A percentile compares a stretch with the other conserved stretches of the same genome.
Evolutionary conservation across 1,140 invertebrate species (phyloP).

Genomic region (Rhagoletis pomonella): DNA sequence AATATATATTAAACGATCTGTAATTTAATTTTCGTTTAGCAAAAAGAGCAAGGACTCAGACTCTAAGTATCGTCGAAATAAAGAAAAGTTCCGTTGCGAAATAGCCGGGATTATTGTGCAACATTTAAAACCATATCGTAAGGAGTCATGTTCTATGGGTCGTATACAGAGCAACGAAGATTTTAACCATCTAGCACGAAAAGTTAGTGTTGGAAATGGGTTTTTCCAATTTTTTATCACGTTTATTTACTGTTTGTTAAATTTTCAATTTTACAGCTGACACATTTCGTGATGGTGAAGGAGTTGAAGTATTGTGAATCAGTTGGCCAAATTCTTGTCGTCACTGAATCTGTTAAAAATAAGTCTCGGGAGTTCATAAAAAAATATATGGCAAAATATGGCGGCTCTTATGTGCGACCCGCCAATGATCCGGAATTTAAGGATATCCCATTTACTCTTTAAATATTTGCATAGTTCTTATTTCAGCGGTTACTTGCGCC

Average conservation of each 20-base stretch:
- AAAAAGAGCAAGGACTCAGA: slow-evolving; percentile 59
- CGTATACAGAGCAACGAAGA: slow-evolving; percentile 92
- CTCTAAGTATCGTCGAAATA: slow-evolving; percentile 72
- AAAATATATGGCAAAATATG: slow-evolving; percentile 97
- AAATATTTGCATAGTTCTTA: slow-evolving; percentile 14
- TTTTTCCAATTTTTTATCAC: slow-evolving; percentile 25
- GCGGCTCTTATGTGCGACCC: slow-evolving; percentile 72
- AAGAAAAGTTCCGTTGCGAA: slow-evolving; percentile 90
- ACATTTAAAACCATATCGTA: slow-evolving; percentile 92
- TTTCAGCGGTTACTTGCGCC: neutral
- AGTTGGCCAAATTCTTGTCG: slow-evolving; percentile 86
- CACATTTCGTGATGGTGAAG: slow-evolving; percentile 97
- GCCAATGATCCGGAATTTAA: slow-evolving; percentile 63
- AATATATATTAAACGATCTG: neutral
- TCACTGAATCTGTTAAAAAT: slow-evolving; percentile 93
- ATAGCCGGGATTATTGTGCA: slow-evolving; percentile 94
- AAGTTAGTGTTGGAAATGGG: slow-evolving; percentile 78
- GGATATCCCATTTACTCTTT: slow-evolving; percentile 56
- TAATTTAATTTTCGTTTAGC: neutral
- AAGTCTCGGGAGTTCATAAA: slow-evolving; percentile 96
- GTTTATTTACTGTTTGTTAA: neutral
- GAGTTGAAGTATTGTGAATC: slow-evolving; percentile 94
- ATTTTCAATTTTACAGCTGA: slow-evolving; percentile 82
- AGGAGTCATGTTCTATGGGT: slow-evolving; percentile 85
- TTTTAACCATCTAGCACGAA: slow-evolving; percentile 96